Evolutionary conservation across 2,797 vertebrate genomes (phyloP).

Genomic region (Spondyliosoma cantharus): DNA sequence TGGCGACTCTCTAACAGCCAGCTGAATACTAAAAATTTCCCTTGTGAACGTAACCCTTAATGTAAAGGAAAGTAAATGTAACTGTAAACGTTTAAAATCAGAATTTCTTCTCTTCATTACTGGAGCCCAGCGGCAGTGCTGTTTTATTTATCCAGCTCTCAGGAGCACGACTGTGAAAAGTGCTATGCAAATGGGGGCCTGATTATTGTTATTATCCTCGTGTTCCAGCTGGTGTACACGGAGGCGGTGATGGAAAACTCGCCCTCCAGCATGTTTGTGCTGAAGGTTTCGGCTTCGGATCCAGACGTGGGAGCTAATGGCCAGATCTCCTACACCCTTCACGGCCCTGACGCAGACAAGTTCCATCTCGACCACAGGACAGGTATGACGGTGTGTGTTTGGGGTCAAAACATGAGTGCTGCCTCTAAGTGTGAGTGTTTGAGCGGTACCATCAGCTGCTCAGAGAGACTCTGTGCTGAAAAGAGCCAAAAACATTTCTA

Average conservation of each 20-base stretch:
- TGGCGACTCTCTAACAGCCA: not conserved
- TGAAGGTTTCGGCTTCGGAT: slow-evolving; percentile 92
- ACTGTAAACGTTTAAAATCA: not conserved
- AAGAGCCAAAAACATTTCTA: not conserved
- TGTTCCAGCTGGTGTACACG: slow-evolving; percentile 88
- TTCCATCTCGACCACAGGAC: slow-evolving; percentile 92
- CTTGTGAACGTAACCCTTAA: not conserved
- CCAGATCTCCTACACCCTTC: slow-evolving; percentile 92
- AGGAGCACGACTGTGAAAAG: not conserved
- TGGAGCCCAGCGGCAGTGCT: not conserved
- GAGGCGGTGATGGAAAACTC: slow-evolving; percentile 92
- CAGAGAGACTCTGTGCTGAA: not conserved
- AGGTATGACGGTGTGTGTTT: slow-evolving; percentile 81
- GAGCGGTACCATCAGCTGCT: slow-evolving; percentile 28
- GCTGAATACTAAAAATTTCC: not conserved
- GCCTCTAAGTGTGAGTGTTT: slow-evolving; percentile 21
- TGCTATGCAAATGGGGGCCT: slow-evolving; percentile 6
- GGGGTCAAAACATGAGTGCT: slow-evolving; percentile 25
- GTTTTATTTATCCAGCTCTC: not conserved
- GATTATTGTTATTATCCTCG: slow-evolving; percentile 39
- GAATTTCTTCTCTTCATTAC: not conserved
- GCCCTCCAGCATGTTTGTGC: slow-evolving; percentile 84
- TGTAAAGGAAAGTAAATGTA: not conserved
- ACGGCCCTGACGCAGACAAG: slow-evolving; percentile 90
- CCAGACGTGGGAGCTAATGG: slow-evolving; percentile 91